A percentile compares a stretch with the other conserved stretches of the same genome.
Evolutionary conservation across 2,888 invertebrate species (phyloP).

Genomic region (Sinohyriopsis cumingii): DNA sequence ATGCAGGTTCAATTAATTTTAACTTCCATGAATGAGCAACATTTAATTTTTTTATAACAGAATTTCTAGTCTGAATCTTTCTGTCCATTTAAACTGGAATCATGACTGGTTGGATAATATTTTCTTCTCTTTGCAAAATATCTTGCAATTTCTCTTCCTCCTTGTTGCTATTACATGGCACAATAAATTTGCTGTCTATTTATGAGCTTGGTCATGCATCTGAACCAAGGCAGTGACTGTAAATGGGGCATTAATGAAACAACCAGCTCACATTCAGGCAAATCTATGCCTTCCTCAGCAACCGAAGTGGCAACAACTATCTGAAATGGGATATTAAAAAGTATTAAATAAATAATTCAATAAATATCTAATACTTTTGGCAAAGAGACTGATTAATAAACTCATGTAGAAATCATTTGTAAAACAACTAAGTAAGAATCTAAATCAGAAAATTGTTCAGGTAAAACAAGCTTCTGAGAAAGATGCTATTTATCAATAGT

Average conservation of each 20-base stretch:
- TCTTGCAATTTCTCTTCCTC: constrained; percentile 50
- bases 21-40: too few relatives aligned
- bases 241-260: constrained; percentile 61
- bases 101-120: constrained; percentile 57
- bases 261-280: constrained; percentile 64
- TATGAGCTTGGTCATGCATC: constrained; percentile 65
- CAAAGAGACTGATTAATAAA: too few relatives aligned
- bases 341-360: too few relatives aligned
- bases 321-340: constrained; percentile 7
- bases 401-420: too few relatives aligned
- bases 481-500: too few relatives aligned
- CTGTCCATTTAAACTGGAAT: constrained; percentile 14
- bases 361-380: too few relatives aligned
- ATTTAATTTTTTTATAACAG: too few relatives aligned
- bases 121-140: constrained; percentile 51
- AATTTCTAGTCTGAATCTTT: too few relatives aligned
- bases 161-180: constrained; percentile 53
- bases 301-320: constrained; percentile 66
- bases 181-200: constrained; percentile 60
- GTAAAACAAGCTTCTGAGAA: too few relatives aligned
- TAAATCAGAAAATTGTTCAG: too few relatives aligned
- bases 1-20: too few relatives aligned
- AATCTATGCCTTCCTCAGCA: constrained; percentile 67
- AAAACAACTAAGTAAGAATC: too few relatives aligned
- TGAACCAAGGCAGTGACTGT: constrained; percentile 65